These are phyloP conservation scores for Merluccius polli DNA, from an alignment of 2,797 vertebrate species.

Conservation along the genomic window DNA sequence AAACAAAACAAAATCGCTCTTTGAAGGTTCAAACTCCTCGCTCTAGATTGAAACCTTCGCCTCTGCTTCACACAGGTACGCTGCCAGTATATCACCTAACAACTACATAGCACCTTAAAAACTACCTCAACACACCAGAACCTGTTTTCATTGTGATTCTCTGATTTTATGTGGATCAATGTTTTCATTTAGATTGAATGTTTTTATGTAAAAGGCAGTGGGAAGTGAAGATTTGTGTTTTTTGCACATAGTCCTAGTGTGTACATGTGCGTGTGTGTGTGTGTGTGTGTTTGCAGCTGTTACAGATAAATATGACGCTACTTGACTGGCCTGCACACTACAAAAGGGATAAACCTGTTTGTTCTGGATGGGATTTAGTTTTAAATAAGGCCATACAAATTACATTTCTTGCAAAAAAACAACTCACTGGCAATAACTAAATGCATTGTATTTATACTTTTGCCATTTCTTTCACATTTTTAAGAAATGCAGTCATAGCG, in stretches of 20 bases:
- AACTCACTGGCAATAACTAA: not conserved
- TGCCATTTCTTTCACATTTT: not conserved
- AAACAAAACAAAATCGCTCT: not conserved
- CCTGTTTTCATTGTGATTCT: not conserved
- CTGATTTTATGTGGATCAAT: not conserved
- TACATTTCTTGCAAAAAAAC: not conserved
- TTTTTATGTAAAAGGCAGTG: not conserved
- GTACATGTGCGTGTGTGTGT: constrained; percentile 14
- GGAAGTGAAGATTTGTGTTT: not conserved
- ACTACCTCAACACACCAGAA: not conserved
- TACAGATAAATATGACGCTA: constrained; percentile 45
- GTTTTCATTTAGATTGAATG: not conserved
- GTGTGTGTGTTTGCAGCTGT: constrained; percentile 37
- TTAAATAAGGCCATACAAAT: constrained; percentile 31
- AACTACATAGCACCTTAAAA: not conserved
- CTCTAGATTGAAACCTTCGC: no score
- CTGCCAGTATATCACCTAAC: not conserved
- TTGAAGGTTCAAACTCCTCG: not conserved
- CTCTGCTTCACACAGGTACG: not conserved
- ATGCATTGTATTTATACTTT: not conserved
- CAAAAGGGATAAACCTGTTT: constrained; percentile 59
- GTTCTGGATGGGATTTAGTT: constrained; percentile 61
- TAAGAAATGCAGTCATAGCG: not conserved
- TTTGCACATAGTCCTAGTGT: constrained; percentile 6
- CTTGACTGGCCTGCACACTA: constrained; percentile 41